Percentiles rank a stretch among this genome's conserved stretches.
Evolutionary conservation across 2,113 vertebrate genomes (phyloP).

Genomic region (Gyps fulvus): DNA sequence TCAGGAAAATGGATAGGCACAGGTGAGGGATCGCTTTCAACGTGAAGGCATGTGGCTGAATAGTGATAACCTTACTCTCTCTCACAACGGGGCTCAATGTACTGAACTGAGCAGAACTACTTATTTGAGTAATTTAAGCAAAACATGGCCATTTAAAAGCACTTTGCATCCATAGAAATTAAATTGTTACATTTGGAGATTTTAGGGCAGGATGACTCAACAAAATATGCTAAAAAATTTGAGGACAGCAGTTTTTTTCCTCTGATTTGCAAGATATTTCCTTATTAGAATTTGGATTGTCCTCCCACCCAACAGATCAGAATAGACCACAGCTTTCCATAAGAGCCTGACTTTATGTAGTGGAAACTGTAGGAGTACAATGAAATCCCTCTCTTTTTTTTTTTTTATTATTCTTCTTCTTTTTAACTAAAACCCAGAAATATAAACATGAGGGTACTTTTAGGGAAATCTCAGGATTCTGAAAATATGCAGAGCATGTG

Average conservation of each 20-base stretch:
- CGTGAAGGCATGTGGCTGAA: not conserved
- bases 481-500: slow-evolving; percentile 22
- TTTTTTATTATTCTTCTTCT: not conserved
- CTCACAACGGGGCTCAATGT: not conserved
- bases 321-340: not conserved
- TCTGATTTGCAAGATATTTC: not conserved
- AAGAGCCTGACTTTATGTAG: not conserved
- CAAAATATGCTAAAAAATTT: not conserved
- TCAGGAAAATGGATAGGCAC: not conserved
- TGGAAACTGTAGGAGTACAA: not conserved
- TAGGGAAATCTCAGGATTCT: not conserved
- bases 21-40: not conserved
- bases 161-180: not conserved
- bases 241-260: not conserved
- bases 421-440: not conserved
- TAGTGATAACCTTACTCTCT: not conserved
- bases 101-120: not conserved
- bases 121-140: not conserved
- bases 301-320: fast-evolving
- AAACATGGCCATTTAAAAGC: not conserved
- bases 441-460: not conserved
- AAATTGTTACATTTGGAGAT: not conserved
- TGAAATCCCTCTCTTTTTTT: not conserved
- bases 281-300: not conserved
- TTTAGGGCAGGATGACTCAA: not conserved